Conservation (phyloP, 2,888 invertebrate genomes). For the Clanis bilineata region DNA sequence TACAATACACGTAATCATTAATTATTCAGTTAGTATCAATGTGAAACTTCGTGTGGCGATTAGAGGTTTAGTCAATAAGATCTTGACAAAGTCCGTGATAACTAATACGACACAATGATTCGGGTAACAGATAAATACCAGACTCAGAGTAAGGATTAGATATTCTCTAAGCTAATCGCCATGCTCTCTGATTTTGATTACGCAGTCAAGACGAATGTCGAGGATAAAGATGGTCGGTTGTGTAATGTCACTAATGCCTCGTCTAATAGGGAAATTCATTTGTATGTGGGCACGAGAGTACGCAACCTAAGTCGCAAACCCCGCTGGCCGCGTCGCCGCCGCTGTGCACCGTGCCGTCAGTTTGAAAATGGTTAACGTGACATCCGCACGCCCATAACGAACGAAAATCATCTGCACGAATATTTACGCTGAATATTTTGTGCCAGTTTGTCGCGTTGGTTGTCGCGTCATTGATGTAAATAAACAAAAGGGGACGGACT, state of each 20-base stretch:
- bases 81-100: no score
- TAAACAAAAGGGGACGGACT: conserved; percentile 51
- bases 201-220: conserved; percentile 56
- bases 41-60: not conserved
- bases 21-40: not conserved
- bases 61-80: no score
- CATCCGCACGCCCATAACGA: conserved; percentile 49
- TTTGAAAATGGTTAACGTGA: conserved; percentile 56
- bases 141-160: not conserved
- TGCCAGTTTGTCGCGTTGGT: conserved; percentile 22
- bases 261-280: conserved; percentile 64
- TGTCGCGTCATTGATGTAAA: conserved; percentile 53
- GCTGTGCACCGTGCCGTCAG: conserved; percentile 53
- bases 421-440: conserved; percentile 15
- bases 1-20: not conserved
- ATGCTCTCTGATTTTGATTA: conserved; percentile 13
- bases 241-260: conserved; percentile 59
- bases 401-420: conserved; percentile 14
- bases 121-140: not conserved
- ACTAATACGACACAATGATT: not conserved
- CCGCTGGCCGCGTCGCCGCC: conserved; percentile 25
- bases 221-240: conserved; percentile 50
- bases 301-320: conserved; percentile 33
- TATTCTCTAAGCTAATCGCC: not conserved
- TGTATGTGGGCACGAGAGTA: conserved; percentile 48